Conservation (phyloP, 2,113 vertebrate species). For the Leiothrix lutea region DNA sequence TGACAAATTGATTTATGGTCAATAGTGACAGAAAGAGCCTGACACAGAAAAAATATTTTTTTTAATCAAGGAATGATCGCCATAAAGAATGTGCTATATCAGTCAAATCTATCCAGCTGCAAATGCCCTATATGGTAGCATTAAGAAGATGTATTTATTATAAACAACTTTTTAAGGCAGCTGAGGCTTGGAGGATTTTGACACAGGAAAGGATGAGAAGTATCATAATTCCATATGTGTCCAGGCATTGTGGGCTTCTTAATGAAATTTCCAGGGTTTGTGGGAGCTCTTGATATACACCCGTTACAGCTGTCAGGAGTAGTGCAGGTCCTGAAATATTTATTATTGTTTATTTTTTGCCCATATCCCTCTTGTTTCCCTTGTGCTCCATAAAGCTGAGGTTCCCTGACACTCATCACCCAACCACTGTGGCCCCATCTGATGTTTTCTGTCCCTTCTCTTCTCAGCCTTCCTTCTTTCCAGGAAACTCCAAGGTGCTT, state of each 20-base stretch:
- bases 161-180: conserved; percentile 55
- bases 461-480: neutral
- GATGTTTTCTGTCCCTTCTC: neutral
- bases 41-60: conserved; percentile 56
- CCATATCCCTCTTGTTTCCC: neutral
- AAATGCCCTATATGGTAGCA: conserved; percentile 37
- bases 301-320: neutral
- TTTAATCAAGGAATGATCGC: conserved; percentile 62
- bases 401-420: neutral
- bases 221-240: conserved; percentile 55
- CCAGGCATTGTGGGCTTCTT: conserved; percentile 46
- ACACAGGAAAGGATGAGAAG: conserved; percentile 43
- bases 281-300: conserved; percentile 12
- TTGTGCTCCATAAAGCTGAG: neutral
- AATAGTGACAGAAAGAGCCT: conserved; percentile 35
- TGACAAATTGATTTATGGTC: conserved; percentile 53
- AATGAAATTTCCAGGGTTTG: conserved; percentile 61
- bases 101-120: conserved; percentile 46
- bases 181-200: conserved; percentile 60
- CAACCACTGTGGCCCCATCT: neutral
- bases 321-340: conserved; percentile 10
- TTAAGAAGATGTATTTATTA: conserved; percentile 64
- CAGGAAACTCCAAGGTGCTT: neutral
- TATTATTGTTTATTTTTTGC: neutral
- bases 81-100: conserved; percentile 57